Percentiles rank a stretch among this genome's conserved stretches.
phyloP scores from a whole-genome alignment of 2,797 vertebrate species.

The Falco novaeseelandiae region DNA sequence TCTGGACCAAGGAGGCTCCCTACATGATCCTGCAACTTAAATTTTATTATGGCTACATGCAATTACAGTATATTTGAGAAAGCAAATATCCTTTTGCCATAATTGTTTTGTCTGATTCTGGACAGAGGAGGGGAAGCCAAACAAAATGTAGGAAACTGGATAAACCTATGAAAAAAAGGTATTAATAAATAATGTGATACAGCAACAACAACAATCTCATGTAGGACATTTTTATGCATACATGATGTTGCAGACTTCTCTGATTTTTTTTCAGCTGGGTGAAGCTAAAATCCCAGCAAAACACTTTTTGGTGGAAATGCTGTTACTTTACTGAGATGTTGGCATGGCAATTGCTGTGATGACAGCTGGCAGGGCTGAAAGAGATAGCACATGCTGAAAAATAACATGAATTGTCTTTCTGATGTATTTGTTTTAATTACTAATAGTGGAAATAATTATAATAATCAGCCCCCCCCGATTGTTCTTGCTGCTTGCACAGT shows the following conservation, averaged over 20 bases:
- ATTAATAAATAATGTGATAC: neutral
- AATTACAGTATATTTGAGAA: neutral
- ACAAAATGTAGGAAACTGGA: neutral
- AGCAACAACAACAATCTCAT: neutral
- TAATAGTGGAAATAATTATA: constrained; percentile 68
- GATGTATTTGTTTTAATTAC: constrained; percentile 69
- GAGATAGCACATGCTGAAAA: constrained; percentile 57
- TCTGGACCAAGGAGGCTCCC: neutral
- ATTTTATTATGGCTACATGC: neutral
- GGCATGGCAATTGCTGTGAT: constrained; percentile 40
- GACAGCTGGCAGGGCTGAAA: constrained; percentile 63
- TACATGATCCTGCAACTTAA: neutral
- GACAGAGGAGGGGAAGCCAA: neutral
- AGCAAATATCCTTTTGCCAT: neutral
- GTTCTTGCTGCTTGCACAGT: constrained; percentile 52
- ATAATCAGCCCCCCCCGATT: constrained; percentile 62
- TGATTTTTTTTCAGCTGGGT: neutral
- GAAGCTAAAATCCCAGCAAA: constrained; percentile 14
- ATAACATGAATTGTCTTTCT: constrained; percentile 52
- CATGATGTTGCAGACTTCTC: neutral
- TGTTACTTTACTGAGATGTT: constrained; percentile 4
- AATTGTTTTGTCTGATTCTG: neutral
- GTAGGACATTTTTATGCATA: neutral
- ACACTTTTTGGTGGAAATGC: constrained; percentile 11
- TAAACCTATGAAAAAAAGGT: neutral